Evolutionary conservation across 2,113 vertebrate species (phyloP).

Genomic region (Stomatorhinus ivindoensis): DNA sequence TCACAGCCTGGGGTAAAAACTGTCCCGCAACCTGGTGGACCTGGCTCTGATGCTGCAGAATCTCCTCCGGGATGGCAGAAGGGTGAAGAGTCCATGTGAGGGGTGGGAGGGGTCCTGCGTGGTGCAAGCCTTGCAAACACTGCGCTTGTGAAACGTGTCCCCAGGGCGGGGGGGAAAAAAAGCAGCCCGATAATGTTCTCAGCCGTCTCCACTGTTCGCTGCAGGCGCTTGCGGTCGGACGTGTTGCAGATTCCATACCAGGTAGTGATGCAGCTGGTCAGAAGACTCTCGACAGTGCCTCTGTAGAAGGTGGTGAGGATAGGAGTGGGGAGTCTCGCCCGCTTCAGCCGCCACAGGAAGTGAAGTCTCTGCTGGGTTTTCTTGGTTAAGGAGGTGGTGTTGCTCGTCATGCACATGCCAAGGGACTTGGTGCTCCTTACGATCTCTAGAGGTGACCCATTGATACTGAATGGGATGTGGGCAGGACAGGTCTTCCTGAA

Average conservation of each 20-base stretch:
- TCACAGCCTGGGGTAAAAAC: no score
- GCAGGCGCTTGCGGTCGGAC: background rate
- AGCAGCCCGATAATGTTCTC: background rate
- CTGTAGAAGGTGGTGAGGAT: background rate
- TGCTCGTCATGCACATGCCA: background rate
- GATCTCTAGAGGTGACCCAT: background rate
- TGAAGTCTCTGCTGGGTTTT: background rate
- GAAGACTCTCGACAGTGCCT: no score
- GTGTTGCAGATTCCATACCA: no score
- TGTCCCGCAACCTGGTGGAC: background rate
- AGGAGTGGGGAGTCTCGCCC: background rate
- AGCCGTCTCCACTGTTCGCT: background rate
- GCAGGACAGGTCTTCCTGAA: background rate
- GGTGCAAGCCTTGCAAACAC: background rate
- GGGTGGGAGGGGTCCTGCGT: no score
- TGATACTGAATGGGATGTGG: background rate
- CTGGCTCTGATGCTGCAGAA: background rate
- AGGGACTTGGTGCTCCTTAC: background rate
- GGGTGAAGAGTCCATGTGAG: background rate
- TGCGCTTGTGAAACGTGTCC: background rate
- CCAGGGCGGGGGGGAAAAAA: no score
- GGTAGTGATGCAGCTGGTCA: no score
- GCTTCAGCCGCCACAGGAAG: background rate
- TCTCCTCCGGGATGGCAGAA: background rate
- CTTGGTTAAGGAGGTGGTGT: background rate